A percentile compares a stretch with the other conserved stretches of the same genome.
Evolutionary conservation across 2,888 invertebrate genomes (phyloP).

Genomic region (Lepidocyrtinus sp.): DNA sequence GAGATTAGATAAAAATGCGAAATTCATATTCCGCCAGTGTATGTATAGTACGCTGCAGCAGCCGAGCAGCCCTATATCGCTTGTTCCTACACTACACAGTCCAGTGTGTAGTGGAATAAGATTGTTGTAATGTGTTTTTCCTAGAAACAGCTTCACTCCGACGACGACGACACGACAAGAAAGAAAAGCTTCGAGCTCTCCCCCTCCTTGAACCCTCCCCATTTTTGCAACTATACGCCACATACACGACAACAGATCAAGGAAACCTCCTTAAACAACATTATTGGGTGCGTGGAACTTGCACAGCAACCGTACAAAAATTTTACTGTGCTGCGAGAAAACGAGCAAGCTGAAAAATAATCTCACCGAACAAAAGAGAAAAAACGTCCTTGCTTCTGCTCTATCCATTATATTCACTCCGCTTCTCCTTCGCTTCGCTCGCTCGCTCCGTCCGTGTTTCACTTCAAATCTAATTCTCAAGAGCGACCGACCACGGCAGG

Average conservation of each 20-base stretch:
- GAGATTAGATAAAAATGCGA: slow-evolving; percentile 12
- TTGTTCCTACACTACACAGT: neutral
- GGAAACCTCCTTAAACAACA: too few relatives aligned
- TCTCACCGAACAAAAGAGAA: slow-evolving; percentile 48
- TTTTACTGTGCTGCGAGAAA: neutral
- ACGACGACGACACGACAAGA: neutral
- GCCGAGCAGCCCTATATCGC: neutral
- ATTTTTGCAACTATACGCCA: too few relatives aligned
- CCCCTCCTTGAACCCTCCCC: slow-evolving; percentile 10
- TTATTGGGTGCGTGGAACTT: neutral
- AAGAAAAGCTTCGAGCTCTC: neutral
- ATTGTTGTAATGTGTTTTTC: neutral
- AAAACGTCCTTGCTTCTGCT: slow-evolving; percentile 52
- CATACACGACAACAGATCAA: too few relatives aligned
- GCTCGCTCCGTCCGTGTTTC: slow-evolving; percentile 43
- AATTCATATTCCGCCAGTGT: slow-evolving; percentile 10
- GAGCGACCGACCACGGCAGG: slow-evolving; percentile 4
- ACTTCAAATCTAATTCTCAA: slow-evolving; percentile 38
- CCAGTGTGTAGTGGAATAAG: neutral
- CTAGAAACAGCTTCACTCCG: slow-evolving; percentile 1
- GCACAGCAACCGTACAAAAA: slow-evolving; percentile 7
- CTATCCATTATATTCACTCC: neutral
- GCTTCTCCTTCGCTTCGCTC: neutral
- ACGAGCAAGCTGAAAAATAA: slow-evolving; percentile 24
- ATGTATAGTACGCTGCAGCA: neutral